Percentiles rank a stretch among this genome's conserved stretches.
Evolutionary conservation across 2,797 vertebrate genomes (phyloP).

Genomic region (Trematomus bernacchii): DNA sequence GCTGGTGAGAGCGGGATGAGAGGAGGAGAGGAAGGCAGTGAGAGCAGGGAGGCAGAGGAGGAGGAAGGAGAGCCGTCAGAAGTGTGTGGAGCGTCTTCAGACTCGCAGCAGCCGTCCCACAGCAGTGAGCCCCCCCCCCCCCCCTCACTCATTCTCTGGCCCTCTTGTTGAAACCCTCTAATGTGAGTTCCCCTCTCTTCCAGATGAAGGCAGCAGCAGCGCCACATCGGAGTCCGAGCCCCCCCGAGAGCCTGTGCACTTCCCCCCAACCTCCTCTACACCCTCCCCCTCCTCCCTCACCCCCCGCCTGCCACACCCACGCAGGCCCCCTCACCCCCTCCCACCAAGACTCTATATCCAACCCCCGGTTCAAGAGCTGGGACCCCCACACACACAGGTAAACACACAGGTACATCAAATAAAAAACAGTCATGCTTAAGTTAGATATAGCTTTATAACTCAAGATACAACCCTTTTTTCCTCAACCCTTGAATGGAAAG

Average conservation of each 20-base stretch:
- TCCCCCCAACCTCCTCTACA: constrained; percentile 73
- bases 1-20: constrained; percentile 89
- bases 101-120: constrained; percentile 89
- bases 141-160: accelerated
- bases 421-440: background rate
- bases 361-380: constrained; percentile 93
- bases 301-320: constrained; percentile 87
- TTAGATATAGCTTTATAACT: background rate
- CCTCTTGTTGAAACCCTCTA: background rate
- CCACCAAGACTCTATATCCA: constrained; percentile 96
- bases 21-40: constrained; percentile 91
- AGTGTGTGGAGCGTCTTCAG: constrained; percentile 82
- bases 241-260: constrained; percentile 81
- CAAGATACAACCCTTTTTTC: background rate
- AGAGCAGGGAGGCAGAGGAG: constrained; percentile 89
- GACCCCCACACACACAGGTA: constrained; percentile 93
- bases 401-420: background rate
- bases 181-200: constrained; percentile 18
- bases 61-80: constrained; percentile 78
- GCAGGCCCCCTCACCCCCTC: constrained; percentile 90
- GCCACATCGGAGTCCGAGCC: constrained; percentile 83
- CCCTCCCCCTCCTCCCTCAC: constrained; percentile 88
- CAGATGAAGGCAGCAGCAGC: constrained; percentile 88
- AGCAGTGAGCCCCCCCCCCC: constrained; percentile 79
- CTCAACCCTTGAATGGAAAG: background rate